Percentiles rank a stretch among this genome's conserved stretches.
phyloP scores from a whole-genome alignment of 2,113 vertebrate species.

The Picathartes gymnocephalus region DNA sequence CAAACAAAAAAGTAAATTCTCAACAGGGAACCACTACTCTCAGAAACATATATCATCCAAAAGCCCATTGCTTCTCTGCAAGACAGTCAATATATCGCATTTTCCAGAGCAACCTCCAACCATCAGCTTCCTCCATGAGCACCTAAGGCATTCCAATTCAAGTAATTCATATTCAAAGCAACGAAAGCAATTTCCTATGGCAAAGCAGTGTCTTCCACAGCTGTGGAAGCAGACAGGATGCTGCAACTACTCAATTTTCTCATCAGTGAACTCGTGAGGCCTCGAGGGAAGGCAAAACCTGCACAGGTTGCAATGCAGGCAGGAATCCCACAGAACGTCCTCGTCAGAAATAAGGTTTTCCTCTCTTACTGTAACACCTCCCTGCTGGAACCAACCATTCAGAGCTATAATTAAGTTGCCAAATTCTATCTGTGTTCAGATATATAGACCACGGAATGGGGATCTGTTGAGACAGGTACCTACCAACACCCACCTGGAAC shows the following conservation, averaged over 20 bases:
- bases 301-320: not conserved
- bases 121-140: not conserved
- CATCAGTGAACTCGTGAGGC: fast-evolving
- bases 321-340: not conserved
- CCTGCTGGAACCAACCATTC: conserved; percentile 60
- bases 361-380: not conserved
- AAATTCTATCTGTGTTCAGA: not conserved
- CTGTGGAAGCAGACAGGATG: not conserved
- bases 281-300: not conserved
- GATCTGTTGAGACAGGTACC: conserved; percentile 61
- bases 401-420: not conserved
- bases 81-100: not conserved
- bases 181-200: not conserved
- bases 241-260: not conserved
- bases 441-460: not conserved
- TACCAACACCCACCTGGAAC: not conserved
- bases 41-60: not conserved
- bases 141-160: not conserved
- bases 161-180: not conserved
- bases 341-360: not conserved
- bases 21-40: not conserved
- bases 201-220: not conserved
- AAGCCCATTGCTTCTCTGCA: not conserved
- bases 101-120: not conserved
- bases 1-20: not conserved